Base-by-base conservation (phyloP, 2,797 vertebrate genomes). In the Typhlichthys eigenmanni region DNA sequence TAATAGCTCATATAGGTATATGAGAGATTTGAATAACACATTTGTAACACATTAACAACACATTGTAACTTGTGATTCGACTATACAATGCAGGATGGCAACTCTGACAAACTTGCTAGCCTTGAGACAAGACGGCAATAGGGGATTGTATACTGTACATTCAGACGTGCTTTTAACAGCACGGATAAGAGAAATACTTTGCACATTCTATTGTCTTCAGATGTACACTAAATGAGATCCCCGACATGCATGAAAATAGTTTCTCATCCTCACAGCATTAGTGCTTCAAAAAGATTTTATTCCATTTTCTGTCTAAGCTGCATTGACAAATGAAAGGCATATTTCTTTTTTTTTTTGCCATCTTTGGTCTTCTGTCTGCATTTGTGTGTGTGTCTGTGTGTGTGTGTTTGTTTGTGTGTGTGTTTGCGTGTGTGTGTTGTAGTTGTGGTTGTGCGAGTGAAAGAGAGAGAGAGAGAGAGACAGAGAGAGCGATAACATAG, bases 241-340 rank as follows among this genome's bases (percentile, higher is more conserved):
- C 24, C 14, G 52, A 6, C 13, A 45, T 67, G 60, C 13, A n/a
- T 34, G 46, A 29, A 54, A 66, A 57, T 58, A 14, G 60, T 13
- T 59, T 60, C 13, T 46, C 12, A 1, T 71, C 79, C 63, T 19
- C 2, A 0, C 66, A 69, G 64, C 58, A 53, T 64, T 50, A 14
- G 16, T 47, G 10, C 32, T 17, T 19, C 14, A 24, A 60, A 17
- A 17, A 9, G 8, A 4, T 51, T 64, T 47, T 48, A 74, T 0
- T 48, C n/a, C 52, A 12, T 72, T 74, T 81, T 72, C 78, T 70
- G n/a, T 47, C 29, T 46, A 34, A 4, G 49, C 32, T 10, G 8
- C 49, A 12, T 6, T 38, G 34, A 7, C 4, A 38, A 38, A 38
- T 38, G 34, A 38, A 9, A 38, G 34, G 8, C 3, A 47, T 12